A percentile compares a stretch with the other conserved stretches of the same genome.
phyloP scores from a whole-genome alignment of 2,113 vertebrate species.

The Talpa occidentalis region DNA sequence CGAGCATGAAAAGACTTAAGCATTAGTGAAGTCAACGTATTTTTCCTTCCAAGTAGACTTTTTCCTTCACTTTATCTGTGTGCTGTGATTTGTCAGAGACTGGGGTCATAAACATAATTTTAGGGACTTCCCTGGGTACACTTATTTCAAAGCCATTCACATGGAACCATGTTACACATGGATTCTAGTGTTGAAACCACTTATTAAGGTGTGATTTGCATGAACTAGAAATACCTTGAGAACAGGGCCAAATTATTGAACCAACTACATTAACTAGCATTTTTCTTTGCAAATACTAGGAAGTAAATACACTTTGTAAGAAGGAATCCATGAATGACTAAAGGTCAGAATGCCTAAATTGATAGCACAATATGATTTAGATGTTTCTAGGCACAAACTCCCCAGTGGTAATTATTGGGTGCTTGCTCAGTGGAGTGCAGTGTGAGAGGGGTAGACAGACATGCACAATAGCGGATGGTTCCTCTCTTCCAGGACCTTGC shows the following conservation, averaged over 20 bases:
- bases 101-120: neutral
- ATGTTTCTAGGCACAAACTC: neutral
- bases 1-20: conserved; percentile 1
- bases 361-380: neutral
- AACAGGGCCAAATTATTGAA: neutral
- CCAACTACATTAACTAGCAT: neutral
- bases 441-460: neutral
- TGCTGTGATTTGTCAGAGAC: neutral
- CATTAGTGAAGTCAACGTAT: neutral
- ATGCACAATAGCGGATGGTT: neutral
- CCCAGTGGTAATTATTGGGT: neutral
- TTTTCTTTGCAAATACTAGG: neutral
- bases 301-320: neutral
- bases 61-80: neutral
- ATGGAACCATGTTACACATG: neutral
- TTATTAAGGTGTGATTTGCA: conserved; percentile 44
- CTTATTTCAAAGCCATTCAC: conserved; percentile 39
- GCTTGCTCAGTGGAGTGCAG: neutral
- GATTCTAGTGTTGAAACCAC: conserved; percentile 13
- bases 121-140: neutral
- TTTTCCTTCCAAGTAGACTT: neutral
- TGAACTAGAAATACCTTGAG: conserved; percentile 37
- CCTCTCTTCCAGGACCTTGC: neutral
- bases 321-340: neutral
- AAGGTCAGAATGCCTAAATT: neutral